phyloP scores from a whole-genome alignment of 2,113 vertebrate species.

The Takifugu flavidus region DNA sequence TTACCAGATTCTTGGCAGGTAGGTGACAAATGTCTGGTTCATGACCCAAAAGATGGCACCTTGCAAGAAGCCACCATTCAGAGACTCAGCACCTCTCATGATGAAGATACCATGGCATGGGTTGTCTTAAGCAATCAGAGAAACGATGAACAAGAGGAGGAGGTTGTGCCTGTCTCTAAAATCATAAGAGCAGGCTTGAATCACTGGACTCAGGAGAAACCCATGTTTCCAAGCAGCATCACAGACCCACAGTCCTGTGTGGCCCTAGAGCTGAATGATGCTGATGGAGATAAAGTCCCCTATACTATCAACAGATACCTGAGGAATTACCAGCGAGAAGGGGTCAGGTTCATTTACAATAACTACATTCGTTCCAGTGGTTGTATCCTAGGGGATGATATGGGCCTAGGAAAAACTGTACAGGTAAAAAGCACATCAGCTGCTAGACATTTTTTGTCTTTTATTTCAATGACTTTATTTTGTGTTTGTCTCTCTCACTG shows the following conservation, averaged over 20 bases:
- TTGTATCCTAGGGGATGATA: constrained; percentile 95
- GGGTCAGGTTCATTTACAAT: constrained; percentile 83
- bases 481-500: not conserved
- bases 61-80: constrained; percentile 75
- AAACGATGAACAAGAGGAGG: constrained; percentile 40
- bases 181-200: constrained; percentile 50
- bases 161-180: constrained; percentile 60
- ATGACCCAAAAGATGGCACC: constrained; percentile 64
- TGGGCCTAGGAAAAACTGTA: constrained; percentile 97
- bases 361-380: constrained; percentile 81
- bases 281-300: constrained; percentile 77
- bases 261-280: constrained; percentile 74
- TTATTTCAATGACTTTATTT: not conserved
- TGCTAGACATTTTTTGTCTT: not conserved
- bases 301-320: constrained; percentile 95
- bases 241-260: constrained; percentile 63
- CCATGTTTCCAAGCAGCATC: constrained; percentile 77
- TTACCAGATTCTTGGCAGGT: constrained; percentile 57
- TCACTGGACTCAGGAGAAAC: constrained; percentile 78
- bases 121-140: constrained; percentile 71
- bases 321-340: constrained; percentile 92
- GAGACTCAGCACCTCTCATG: constrained; percentile 64
- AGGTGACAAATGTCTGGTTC: constrained; percentile 73
- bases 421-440: constrained; percentile 76
- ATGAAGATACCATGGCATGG: constrained; percentile 64